Conservation (phyloP, 1,140 invertebrate genomes). For the Caligus rogercresseyi region DNA sequence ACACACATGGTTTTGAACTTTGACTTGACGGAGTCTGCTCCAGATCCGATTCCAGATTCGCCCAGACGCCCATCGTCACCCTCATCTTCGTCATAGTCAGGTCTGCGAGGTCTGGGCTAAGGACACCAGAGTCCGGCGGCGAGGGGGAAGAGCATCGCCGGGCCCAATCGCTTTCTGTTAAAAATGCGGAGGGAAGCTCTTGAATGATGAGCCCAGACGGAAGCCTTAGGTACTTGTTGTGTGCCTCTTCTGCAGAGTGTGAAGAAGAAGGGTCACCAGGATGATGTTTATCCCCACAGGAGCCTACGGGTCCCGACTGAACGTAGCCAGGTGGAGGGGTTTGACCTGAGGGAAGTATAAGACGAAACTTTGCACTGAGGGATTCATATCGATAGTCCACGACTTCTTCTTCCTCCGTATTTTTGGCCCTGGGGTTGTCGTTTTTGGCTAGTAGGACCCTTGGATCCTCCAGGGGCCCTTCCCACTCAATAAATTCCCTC, state of each 20-base stretch:
- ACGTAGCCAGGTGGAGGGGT: slow-evolving; percentile 12
- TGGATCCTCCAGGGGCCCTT: slow-evolving; percentile 38
- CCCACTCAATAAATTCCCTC: slow-evolving; percentile 55
- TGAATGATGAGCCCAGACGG: slow-evolving; percentile 15
- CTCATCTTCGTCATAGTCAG: slow-evolving; percentile 5
- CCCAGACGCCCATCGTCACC: background rate
- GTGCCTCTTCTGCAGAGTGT: too few relatives aligned
- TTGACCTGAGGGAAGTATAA: slow-evolving; percentile 11
- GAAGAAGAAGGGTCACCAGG: background rate
- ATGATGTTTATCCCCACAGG: too few relatives aligned
- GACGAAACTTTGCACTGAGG: slow-evolving; percentile 3
- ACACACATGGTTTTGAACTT: slow-evolving; percentile 7
- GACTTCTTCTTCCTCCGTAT: background rate
- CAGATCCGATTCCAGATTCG: slow-evolving; percentile 17
- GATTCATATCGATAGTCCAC: slow-evolving; percentile 6
- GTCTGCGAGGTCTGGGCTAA: slow-evolving; percentile 4
- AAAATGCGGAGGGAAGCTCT: slow-evolving; percentile 7
- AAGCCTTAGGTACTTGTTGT: background rate
- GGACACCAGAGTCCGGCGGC: slow-evolving; percentile 9
- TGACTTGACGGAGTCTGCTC: slow-evolving; percentile 11
- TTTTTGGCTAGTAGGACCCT: slow-evolving; percentile 13
- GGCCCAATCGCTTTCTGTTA: slow-evolving; percentile 1
- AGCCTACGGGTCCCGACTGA: slow-evolving; percentile 6
- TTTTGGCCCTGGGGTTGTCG: background rate
- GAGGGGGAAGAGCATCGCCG: background rate